A percentile compares a stretch with the other conserved stretches of the same genome.
phyloP scores from a whole-genome alignment of 2,797 vertebrate genomes.

The Prunella strophiata region DNA sequence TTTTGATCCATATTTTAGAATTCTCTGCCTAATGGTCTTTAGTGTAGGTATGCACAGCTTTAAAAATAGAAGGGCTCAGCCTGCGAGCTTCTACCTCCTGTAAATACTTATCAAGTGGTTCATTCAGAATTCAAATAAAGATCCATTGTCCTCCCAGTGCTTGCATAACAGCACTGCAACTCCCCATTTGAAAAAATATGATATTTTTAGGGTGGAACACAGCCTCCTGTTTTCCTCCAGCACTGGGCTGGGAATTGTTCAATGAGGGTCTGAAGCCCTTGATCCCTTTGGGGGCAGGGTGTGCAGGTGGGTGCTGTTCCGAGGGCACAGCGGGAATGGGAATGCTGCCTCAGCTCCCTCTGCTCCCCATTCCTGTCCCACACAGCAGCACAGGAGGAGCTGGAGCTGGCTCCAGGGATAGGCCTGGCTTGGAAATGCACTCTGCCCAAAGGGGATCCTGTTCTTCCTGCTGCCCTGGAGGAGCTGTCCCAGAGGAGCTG shows the following conservation, averaged over 20 bases:
- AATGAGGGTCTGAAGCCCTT: not conserved
- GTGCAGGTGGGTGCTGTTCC: not conserved
- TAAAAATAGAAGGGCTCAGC: constrained; percentile 43
- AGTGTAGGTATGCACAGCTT: not conserved
- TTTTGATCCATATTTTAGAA: constrained; percentile 19
- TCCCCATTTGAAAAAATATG: not conserved
- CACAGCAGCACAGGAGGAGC: not conserved
- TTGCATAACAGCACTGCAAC: constrained; percentile 14
- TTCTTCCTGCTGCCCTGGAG: not conserved
- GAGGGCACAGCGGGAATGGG: not conserved
- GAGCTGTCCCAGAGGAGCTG: not conserved
- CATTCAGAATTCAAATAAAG: constrained; percentile 49
- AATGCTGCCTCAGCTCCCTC: not conserved
- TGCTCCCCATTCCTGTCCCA: not conserved
- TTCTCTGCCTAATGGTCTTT: constrained; percentile 28
- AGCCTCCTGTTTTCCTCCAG: not conserved
- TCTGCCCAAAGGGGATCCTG: not conserved
- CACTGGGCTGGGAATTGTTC: not conserved
- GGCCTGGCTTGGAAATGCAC: not conserved
- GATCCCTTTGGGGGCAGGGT: not conserved
- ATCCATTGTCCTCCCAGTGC: constrained; percentile 30
- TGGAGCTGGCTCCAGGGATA: not conserved
- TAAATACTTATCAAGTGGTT: constrained; percentile 47
- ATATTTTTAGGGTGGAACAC: constrained; percentile 24
- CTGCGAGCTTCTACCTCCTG: constrained; percentile 13